Conservation (phyloP, 2,888 invertebrate genomes). For the Ornithoptera priamus region DNA sequence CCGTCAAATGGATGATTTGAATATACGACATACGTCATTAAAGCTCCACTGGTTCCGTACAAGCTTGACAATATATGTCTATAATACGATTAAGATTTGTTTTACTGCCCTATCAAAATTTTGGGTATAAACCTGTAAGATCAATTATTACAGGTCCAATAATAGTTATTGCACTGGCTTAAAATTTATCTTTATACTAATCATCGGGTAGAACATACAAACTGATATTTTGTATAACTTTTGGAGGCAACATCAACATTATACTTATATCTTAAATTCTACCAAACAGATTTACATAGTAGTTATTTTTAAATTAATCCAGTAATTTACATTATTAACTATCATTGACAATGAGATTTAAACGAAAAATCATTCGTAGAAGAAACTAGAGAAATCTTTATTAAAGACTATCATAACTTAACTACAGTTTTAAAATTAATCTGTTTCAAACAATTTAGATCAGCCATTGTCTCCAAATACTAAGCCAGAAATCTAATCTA, state of each 20-base stretch:
- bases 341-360: not conserved
- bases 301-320: too few species aligned
- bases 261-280: too few species aligned
- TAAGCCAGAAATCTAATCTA: not conserved
- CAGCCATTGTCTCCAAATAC: not conserved
- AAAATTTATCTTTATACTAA: too few species aligned
- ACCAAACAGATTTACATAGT: too few species aligned
- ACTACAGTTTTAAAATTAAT: not conserved
- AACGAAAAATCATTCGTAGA: not conserved
- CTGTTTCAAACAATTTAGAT: not conserved
- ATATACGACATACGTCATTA: slow-evolving; percentile 72
- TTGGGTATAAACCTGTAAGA: not conserved
- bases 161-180: too few species aligned
- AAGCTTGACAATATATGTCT: slow-evolving; percentile 33
- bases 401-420: not conserved
- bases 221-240: too few species aligned
- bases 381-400: not conserved
- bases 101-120: not conserved
- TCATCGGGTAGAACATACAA: too few species aligned
- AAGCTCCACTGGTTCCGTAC: slow-evolving; percentile 61
- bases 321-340: too few species aligned
- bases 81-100: not conserved
- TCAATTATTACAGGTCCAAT: too few species aligned
- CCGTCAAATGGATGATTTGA: slow-evolving; percentile 62
- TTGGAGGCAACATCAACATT: too few species aligned